Conservation (phyloP, 2,113 vertebrate species). For the Hemiprocne comata region DNA sequence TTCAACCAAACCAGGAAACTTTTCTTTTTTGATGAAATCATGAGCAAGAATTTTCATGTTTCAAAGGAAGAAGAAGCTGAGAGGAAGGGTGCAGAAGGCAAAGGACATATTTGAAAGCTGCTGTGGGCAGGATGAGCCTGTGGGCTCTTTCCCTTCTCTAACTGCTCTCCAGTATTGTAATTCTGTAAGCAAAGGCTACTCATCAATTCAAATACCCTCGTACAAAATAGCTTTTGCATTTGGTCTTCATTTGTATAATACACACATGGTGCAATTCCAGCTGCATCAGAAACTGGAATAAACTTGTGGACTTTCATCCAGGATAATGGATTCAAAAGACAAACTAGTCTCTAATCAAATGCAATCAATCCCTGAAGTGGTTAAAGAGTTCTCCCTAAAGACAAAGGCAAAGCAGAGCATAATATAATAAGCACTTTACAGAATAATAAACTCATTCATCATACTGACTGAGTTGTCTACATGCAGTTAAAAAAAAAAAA, state of each 20-base stretch:
- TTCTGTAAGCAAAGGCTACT: background rate
- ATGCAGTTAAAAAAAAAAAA: background rate
- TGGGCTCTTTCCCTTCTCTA: background rate
- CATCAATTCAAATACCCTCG: background rate
- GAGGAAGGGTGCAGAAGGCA: background rate
- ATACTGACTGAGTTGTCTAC: background rate
- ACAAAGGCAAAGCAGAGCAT: conserved; percentile 15
- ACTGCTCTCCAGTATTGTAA: background rate
- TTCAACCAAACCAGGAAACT: background rate
- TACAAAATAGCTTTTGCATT: background rate
- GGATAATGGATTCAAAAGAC: conserved; percentile 7
- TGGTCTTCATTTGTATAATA: background rate
- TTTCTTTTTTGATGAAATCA: background rate
- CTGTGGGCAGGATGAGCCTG: background rate
- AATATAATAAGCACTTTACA: conserved; percentile 42
- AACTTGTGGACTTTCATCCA: background rate
- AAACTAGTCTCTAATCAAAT: conserved; percentile 47
- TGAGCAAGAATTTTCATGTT: background rate
- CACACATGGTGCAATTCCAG: background rate
- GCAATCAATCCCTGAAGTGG: conserved; percentile 43
- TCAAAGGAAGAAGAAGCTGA: background rate
- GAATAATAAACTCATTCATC: conserved; percentile 59
- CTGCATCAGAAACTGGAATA: background rate
- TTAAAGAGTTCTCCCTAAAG: conserved; percentile 47
- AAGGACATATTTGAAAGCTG: background rate